Percentiles rank a stretch among this genome's conserved stretches.
Evolutionary conservation across 1,140 invertebrate species (phyloP).

Genomic region (Oscheius sp.): DNA sequence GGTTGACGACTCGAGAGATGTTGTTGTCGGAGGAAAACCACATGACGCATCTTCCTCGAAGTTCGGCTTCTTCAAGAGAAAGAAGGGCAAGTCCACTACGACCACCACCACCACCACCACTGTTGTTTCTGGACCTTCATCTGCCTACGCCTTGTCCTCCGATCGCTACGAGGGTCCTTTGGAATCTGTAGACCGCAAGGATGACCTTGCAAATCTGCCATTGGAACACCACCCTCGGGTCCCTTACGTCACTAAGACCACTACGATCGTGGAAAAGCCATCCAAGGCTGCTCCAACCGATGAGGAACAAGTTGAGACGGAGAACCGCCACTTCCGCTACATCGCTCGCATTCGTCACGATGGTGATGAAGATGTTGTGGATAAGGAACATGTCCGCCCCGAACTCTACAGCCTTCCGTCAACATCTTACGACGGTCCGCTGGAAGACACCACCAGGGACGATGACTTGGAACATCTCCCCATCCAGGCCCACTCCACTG

Average conservation of each 20-base stretch:
- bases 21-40: not conserved
- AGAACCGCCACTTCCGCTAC: not conserved
- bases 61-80: not conserved
- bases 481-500: not conserved
- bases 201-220: slow-evolving; percentile 5
- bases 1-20: not conserved
- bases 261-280: not conserved
- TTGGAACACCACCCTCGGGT: not conserved
- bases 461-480: not conserved
- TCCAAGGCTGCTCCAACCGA: not conserved
- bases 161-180: slow-evolving; percentile 39
- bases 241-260: not conserved
- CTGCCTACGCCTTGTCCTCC: too few relatives aligned
- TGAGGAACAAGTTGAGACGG: too few relatives aligned
- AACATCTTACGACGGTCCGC: not conserved
- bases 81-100: slow-evolving; percentile 19
- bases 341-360: slow-evolving; percentile 41
- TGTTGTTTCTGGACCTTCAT: slow-evolving; percentile 1
- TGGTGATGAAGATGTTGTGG: slow-evolving; percentile 47
- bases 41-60: not conserved
- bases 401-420: slow-evolving; percentile 15
- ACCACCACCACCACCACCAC: not conserved
- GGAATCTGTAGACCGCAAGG: slow-evolving; percentile 17
- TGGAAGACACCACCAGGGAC: not conserved
- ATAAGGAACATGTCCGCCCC: slow-evolving; percentile 27